Base-by-base conservation (phyloP, 2,113 vertebrate genomes). In the Engraulis encrasicolus region DNA sequence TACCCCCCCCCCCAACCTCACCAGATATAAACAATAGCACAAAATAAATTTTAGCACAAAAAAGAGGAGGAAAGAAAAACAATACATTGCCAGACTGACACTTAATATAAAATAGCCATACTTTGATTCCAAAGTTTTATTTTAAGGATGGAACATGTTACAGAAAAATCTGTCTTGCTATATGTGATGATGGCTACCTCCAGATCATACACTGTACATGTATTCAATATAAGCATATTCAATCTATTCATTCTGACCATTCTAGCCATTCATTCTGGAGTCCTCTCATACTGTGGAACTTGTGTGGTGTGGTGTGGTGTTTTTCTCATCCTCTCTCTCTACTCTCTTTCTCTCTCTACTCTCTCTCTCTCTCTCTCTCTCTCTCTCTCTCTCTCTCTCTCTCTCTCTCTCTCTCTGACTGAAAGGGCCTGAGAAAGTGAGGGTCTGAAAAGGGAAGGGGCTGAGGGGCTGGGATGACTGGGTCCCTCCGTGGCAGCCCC, bases 361-460 rank as follows among this genome's bases (percentile, higher is more conserved):
- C 40, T 66, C 61, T 66, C 61, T 71, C 61, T 58, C 54, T 58
- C 54, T n/a, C 54, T 58, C 52, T 58, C 19, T n/a, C 58, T 27
- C 54, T 45, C 78, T 45, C 52, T 52, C 49, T 86, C 49, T 83
- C 31, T 74, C 66, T 74, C 66, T 74, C 66, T 31, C 40, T 49
- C 61, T 48, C 78, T 80, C 58, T 58, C 50, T 86, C 50, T 84
- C 18, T 19, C 18, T 19, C 78, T 66, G 79, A 40, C 79, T 86
- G 74, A 84, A 86, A 86, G 3, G 45, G 85, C 85, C 82, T 84
- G 82, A 85, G 84, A 85, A 81, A 85, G 58, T 58, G 50, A 27
- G 78, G 83, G n/a, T 79, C 54, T 18, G 78, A 81, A 86, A 36
- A n/a, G n/a, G 81, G 84, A 81, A 81, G 84, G 79, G 82, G 71